phyloP scores from a whole-genome alignment of 2,888 invertebrate species.

The Nemotelus pantherinus region DNA sequence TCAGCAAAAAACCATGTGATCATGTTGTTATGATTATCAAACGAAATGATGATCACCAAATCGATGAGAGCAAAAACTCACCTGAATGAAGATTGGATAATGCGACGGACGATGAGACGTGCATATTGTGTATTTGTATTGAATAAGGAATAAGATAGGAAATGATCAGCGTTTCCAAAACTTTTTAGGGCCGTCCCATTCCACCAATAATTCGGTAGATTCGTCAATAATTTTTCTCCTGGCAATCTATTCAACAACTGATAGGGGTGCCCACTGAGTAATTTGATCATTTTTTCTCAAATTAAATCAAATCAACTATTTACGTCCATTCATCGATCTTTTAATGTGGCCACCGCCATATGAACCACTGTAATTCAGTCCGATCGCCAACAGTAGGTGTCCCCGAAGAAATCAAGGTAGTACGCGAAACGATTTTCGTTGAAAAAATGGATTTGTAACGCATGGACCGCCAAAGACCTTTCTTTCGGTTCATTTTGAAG shows the following conservation, averaged over 20 bases:
- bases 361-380: background rate
- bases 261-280: too few species aligned
- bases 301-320: too few species aligned
- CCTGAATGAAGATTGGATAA: background rate
- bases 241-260: too few species aligned
- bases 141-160: background rate
- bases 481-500: background rate
- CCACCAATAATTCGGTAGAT: too few species aligned
- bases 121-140: background rate
- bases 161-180: background rate
- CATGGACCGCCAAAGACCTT: constrained; percentile 33
- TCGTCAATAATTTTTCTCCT: too few species aligned
- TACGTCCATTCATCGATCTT: too few species aligned
- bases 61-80: background rate
- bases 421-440: constrained; percentile 23
- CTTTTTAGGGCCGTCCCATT: background rate
- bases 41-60: constrained; percentile 34
- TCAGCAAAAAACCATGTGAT: constrained; percentile 11
- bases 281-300: too few species aligned
- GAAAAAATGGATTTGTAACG: constrained; percentile 36
- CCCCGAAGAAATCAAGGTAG: background rate
- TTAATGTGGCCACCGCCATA: too few species aligned
- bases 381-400: background rate
- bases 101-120: too few species aligned
- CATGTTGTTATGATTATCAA: constrained; percentile 41